Percentiles rank a stretch among this genome's conserved stretches.
These are phyloP conservation scores for Lethrus apterus DNA, from an alignment of 1,140 invertebrate genomes.

Conservation along the genomic window DNA sequence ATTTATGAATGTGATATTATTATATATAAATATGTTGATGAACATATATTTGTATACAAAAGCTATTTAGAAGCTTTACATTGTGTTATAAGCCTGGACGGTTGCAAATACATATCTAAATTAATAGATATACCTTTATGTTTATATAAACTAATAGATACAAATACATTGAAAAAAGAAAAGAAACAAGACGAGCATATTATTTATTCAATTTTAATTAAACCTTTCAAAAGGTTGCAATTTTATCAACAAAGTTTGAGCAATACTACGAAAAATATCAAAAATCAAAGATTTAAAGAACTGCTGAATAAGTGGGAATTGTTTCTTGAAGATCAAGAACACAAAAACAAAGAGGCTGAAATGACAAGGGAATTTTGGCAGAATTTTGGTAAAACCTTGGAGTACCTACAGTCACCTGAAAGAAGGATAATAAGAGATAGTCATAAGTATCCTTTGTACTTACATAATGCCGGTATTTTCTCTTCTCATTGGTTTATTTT, in stretches of 20 bases:
- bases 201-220: constrained; percentile 50
- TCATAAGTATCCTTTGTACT: constrained; percentile 56
- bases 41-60: constrained; percentile 64
- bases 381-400: constrained; percentile 55
- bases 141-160: constrained; percentile 45
- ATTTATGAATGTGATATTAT: constrained; percentile 57
- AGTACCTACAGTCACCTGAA: constrained; percentile 57
- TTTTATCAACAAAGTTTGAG: constrained; percentile 16
- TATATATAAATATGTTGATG: constrained; percentile 61
- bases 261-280: constrained; percentile 8
- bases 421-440: constrained; percentile 73
- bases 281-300: constrained; percentile 28
- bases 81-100: constrained; percentile 65
- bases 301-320: constrained; percentile 52
- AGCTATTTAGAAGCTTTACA: constrained; percentile 66
- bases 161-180: constrained; percentile 42
- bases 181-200: constrained; percentile 45
- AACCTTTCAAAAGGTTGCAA: constrained; percentile 44
- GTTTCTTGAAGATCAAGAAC: constrained; percentile 54
- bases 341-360: constrained; percentile 58
- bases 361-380: constrained; percentile 71
- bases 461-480: constrained; percentile 60
- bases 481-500: constrained; percentile 69
- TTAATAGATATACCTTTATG: constrained; percentile 51
- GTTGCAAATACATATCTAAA: constrained; percentile 59